Base-by-base conservation (phyloP, 2,888 invertebrate genomes). In the Chironomus tentans region DNA sequence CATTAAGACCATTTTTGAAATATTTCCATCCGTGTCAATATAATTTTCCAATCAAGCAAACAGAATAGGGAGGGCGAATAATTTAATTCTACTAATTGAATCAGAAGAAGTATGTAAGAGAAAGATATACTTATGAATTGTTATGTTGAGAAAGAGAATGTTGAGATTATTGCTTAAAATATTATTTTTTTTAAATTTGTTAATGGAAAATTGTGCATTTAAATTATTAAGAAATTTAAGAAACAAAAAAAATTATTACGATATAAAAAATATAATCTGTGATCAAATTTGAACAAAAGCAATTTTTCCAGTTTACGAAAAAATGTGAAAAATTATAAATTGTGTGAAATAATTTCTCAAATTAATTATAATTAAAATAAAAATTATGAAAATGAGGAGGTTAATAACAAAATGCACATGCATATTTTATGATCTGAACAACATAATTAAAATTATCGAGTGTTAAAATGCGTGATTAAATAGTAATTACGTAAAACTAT, bases 251-350 rank as follows among this genome's bases (percentile, higher is more conserved):
- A 38, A 38, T 38, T 38, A 7, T 4, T 38, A 38, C 38, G 38
- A 38, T 38, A 10, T 56, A 15, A 56, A 56, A 56, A 24, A 65
- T 21, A 22, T 21, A 65, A 65, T 65, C 65, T 65, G 65, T 65
- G 65, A 65, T 65, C 65, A 65, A 65, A 65, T 24, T 65, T 65
- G 24, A 65, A 65, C 65, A 65, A 24, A 65, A 65, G 65, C 65
- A 65, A 65, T 65, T 65, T 65, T 65, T 24, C 65, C 65, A 21
- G 65, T 24, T 21, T 22, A 24, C 21, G 22, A 65, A 21, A n/a
- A 65, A 65, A 56, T 15, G n/a, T 65, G 24, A 65, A 22, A 21
- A 65, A 65, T 56, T 56, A 56, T 56, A 56, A 22, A 65, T 65
- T 65, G 65, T 7, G 65, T 65, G 56, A 65, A 65, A 24, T 24